phyloP scores from a whole-genome alignment of 2,797 vertebrate genomes.

The Galaxias olidus region DNA sequence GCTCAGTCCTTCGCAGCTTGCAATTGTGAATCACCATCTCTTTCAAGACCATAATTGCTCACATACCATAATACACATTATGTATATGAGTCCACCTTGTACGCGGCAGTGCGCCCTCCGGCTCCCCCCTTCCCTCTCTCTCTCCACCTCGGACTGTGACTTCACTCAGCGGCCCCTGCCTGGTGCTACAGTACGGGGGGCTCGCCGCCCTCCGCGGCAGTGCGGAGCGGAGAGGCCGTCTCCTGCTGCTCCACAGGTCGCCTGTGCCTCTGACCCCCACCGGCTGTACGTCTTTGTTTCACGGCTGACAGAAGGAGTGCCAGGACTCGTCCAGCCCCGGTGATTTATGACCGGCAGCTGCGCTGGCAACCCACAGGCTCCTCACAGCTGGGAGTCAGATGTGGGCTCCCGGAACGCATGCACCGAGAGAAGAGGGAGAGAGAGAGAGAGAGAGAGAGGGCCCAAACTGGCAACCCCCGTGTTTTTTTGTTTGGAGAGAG shows the following conservation, averaged over 20 bases:
- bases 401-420: slow-evolving; percentile 79
- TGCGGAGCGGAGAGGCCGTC: slow-evolving; percentile 45
- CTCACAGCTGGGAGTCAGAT: slow-evolving; percentile 87
- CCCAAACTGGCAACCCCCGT: neutral
- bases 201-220: neutral
- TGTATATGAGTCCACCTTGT: slow-evolving; percentile 36
- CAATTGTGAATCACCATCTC: slow-evolving; percentile 51
- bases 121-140: slow-evolving; percentile 17
- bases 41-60: slow-evolving; percentile 71
- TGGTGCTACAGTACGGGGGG: neutral
- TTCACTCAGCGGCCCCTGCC: slow-evolving; percentile 26
- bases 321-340: slow-evolving; percentile 77
- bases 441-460: slow-evolving; percentile 46
- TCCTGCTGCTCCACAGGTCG: slow-evolving; percentile 62
- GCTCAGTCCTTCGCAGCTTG: slow-evolving; percentile 63
- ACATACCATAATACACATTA: slow-evolving; percentile 60
- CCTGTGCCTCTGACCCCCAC: slow-evolving; percentile 74
- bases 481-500: slow-evolving; percentile 1
- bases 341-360: slow-evolving; percentile 97
- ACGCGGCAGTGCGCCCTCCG: slow-evolving; percentile 41
- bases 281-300: slow-evolving; percentile 92
- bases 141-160: neutral
- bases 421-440: slow-evolving; percentile 63
- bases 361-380: slow-evolving; percentile 74
- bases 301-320: slow-evolving; percentile 90